Conservation (phyloP, 2,888 invertebrate genomes). For the Cabera pusaria region DNA sequence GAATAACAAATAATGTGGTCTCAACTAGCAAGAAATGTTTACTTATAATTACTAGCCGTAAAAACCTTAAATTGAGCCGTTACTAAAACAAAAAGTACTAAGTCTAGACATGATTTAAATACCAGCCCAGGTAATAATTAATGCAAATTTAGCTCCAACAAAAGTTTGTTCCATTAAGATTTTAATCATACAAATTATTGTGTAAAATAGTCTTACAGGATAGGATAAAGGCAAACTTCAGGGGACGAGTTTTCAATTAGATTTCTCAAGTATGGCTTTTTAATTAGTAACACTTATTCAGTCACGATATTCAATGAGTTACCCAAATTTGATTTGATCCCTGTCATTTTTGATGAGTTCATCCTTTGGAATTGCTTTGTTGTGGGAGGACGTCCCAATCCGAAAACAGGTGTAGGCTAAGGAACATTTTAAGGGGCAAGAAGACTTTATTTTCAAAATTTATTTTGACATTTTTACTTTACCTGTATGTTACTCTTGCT, state of each 20-base stretch:
- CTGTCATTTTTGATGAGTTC: conserved; percentile 49
- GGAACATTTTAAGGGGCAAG: no score
- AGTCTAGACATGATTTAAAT: no score
- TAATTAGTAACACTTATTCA: conserved; percentile 41
- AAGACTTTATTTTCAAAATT: no score
- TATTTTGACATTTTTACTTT: no score
- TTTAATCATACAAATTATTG: conserved; percentile 35
- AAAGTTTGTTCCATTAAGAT: conserved; percentile 34
- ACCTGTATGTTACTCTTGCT: no score
- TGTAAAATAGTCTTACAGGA: conserved; percentile 29
- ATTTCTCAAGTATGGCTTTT: conserved; percentile 31
- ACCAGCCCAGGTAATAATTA: conserved; percentile 22
- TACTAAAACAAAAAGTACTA: no score
- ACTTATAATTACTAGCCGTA: no score
- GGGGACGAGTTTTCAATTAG: conserved; percentile 33
- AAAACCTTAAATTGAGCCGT: no score
- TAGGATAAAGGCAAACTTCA: conserved; percentile 30
- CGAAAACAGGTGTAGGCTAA: conserved; percentile 2
- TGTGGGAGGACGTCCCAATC: conserved; percentile 37
- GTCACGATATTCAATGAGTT: conserved; percentile 43
- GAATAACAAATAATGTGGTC: no score
- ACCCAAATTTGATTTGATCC: conserved; percentile 49
- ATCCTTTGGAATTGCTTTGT: conserved; percentile 47
- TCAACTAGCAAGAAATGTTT: no score
- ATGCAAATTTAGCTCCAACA: conserved; percentile 30